phyloP scores from a whole-genome alignment of 1,140 invertebrate species.

The Drosophila chauvacae region DNA sequence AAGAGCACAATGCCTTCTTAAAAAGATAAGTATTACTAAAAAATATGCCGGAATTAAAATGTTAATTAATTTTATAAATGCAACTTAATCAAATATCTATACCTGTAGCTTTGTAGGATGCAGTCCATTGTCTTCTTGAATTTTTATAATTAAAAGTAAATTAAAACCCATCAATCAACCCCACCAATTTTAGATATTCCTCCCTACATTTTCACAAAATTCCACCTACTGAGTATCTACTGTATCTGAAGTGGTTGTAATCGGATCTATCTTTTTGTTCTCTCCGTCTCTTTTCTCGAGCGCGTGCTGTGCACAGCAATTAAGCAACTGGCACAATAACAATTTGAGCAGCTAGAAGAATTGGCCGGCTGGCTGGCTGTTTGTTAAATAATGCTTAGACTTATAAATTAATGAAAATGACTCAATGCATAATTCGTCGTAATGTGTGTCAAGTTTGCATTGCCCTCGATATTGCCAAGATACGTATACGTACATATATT shows the following conservation, averaged over 20 bases:
- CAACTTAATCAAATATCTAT: neutral
- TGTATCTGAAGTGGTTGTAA: slow-evolving; percentile 28
- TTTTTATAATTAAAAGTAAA: slow-evolving; percentile 2
- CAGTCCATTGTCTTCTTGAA: neutral
- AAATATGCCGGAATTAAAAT: neutral
- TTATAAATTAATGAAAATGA: slow-evolving; percentile 68
- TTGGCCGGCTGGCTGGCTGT: neutral
- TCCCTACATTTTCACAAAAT: neutral
- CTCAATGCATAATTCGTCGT: slow-evolving; percentile 48
- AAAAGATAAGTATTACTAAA: no score
- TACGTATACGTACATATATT: slow-evolving; percentile 7
- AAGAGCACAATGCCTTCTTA: no score
- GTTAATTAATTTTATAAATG: rapidly evolving
- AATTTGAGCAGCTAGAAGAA: slow-evolving; percentile 10
- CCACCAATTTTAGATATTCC: no score
- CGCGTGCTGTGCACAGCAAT: slow-evolving; percentile 63
- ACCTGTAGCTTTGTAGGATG: no score
- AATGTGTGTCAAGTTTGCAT: slow-evolving; percentile 73
- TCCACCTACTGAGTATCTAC: neutral
- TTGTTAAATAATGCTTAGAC: slow-evolving; percentile 73
- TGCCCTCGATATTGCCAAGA: slow-evolving; percentile 57
- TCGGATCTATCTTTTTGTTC: slow-evolving; percentile 26
- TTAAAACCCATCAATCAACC: neutral
- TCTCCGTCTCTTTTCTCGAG: neutral
- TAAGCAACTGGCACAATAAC: slow-evolving; percentile 43